phyloP scores from a whole-genome alignment of 64 coral and sea anemone species.

The Acropora tenuis region DNA sequence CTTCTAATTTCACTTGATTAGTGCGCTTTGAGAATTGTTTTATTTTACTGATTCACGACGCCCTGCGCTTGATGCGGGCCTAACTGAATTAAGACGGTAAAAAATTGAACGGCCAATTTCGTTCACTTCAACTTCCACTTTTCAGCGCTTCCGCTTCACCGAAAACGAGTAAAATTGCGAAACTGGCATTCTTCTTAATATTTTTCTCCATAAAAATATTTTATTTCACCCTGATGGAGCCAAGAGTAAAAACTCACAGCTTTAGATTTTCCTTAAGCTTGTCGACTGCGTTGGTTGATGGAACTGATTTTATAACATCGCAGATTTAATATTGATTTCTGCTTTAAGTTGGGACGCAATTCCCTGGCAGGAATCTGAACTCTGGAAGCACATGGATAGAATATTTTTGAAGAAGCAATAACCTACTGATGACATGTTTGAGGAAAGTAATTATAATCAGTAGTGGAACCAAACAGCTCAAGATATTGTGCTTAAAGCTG shows the following conservation, averaged over 20 bases:
- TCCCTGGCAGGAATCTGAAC: no score
- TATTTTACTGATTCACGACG: background rate
- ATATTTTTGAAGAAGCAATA: background rate
- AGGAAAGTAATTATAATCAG: background rate
- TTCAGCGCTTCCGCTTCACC: background rate
- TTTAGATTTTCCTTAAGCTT: background rate
- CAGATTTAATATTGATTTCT: no score
- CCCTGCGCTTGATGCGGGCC: background rate
- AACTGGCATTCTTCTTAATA: background rate
- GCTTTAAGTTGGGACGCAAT: no score
- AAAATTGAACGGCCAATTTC: background rate
- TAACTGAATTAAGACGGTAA: background rate
- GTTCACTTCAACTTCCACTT: background rate
- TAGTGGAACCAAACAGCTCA: background rate
- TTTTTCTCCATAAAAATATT: background rate
- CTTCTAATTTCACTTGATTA: constrained; percentile 77
- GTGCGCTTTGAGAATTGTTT: constrained; percentile 22
- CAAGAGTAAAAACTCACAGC: background rate
- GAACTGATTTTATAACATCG: no score
- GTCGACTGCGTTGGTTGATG: no score
- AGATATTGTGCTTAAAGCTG: background rate
- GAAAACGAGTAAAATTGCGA: background rate
- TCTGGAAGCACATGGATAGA: background rate
- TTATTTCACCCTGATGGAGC: no score
- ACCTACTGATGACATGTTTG: background rate